Evolutionary conservation across 2,797 vertebrate genomes (phyloP).

Genomic region (Dromococcyx pavoninus): DNA sequence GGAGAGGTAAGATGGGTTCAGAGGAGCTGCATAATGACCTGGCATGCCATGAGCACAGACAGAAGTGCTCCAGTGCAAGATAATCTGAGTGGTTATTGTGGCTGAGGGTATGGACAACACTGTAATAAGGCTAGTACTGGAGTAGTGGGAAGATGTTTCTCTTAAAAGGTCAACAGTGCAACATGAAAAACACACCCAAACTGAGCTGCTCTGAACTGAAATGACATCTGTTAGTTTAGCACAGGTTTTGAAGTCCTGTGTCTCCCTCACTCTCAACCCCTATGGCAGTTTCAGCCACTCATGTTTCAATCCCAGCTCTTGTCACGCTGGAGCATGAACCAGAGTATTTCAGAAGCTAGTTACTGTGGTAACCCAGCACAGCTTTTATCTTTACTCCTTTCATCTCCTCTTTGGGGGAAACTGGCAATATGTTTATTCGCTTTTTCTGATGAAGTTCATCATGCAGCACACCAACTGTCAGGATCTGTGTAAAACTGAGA

Average conservation of each 20-base stretch:
- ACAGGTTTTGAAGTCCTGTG: neutral
- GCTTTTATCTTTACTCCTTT: slow-evolving; percentile 46
- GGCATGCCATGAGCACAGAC: neutral
- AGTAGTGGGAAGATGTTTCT: neutral
- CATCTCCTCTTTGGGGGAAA: slow-evolving; percentile 33
- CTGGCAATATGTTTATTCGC: slow-evolving; percentile 36
- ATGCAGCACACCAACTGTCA: neutral
- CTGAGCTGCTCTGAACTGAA: neutral
- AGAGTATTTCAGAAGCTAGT: slow-evolving; percentile 18
- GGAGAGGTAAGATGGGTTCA: neutral
- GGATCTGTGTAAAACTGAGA: neutral
- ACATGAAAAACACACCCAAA: neutral
- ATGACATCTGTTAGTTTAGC: neutral
- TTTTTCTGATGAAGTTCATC: neutral
- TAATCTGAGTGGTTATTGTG: rapidly evolving
- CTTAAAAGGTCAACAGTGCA: neutral
- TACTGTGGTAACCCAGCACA: slow-evolving; percentile 45
- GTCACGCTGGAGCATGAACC: neutral
- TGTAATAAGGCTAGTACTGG: neutral
- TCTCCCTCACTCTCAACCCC: neutral
- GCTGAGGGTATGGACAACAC: neutral
- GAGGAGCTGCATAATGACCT: neutral
- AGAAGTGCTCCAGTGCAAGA: neutral
- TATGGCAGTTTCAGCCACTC: neutral
- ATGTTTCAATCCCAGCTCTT: neutral